Evolutionary conservation across 2,113 vertebrate species (phyloP).

Genomic region (pig (Sus scrofa)): T2T-Sscrofa CM000817.6:12738501-12739000

Average conservation of each 20-base stretch:
- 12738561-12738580: slow-evolving; percentile 3
- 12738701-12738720: background rate
- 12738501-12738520: too few species aligned
- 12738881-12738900: slow-evolving; percentile 16
- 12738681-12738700: background rate
- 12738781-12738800: background rate
- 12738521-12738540: too few species aligned
- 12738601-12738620: background rate
- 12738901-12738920: slow-evolving; percentile 5
- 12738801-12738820: slow-evolving; percentile 19
- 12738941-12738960: background rate
- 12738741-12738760: background rate
- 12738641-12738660: slow-evolving; percentile 34
- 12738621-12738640: background rate
- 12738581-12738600: background rate
- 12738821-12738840: slow-evolving; percentile 31
- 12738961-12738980: background rate
- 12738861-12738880: too few species aligned
- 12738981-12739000: background rate
- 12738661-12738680: slow-evolving; percentile 11
- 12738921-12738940: slow-evolving; percentile 16
- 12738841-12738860: too few species aligned
- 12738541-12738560: too few species aligned
- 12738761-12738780: background rate
- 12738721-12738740: background rate